Conservation (phyloP, 2,113 vertebrate species). For the rabbit (Oryctolagus cuniculus) region DNA sequence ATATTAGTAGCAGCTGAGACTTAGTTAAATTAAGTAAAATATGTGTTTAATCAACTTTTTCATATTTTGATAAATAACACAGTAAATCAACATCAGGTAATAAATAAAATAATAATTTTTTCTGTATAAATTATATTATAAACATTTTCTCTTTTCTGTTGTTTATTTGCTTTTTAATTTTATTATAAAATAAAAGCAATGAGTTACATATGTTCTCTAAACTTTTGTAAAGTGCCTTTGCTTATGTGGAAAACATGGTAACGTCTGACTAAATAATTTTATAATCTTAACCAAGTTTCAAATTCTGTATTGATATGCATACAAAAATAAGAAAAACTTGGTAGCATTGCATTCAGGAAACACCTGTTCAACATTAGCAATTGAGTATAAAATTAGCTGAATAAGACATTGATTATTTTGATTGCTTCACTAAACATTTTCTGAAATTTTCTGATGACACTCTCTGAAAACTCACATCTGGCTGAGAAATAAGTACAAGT, state of each 20-base stretch:
- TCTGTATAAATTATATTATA: neutral
- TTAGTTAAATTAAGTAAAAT: slow-evolving; percentile 43
- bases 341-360: neutral
- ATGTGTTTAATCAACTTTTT: neutral
- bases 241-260: neutral
- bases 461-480: neutral
- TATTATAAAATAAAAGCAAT: neutral
- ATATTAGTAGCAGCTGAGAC: neutral
- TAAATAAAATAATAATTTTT: neutral
- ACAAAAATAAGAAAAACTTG: neutral
- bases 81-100: slow-evolving; percentile 1
- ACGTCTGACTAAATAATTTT: neutral
- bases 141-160: neutral
- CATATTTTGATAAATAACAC: neutral
- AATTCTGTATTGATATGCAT: neutral
- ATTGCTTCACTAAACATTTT: neutral
- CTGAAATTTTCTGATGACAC: neutral
- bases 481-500: neutral
- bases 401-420: neutral
- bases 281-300: neutral
- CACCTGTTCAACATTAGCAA: neutral
- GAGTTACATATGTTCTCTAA: neutral
- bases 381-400: neutral
- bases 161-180: neutral
- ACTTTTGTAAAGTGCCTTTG: neutral